These are phyloP conservation scores for Halocynthia roretzi DNA, from an alignment of 23 tunicate genomes.

Conservation along the genomic window DNA sequence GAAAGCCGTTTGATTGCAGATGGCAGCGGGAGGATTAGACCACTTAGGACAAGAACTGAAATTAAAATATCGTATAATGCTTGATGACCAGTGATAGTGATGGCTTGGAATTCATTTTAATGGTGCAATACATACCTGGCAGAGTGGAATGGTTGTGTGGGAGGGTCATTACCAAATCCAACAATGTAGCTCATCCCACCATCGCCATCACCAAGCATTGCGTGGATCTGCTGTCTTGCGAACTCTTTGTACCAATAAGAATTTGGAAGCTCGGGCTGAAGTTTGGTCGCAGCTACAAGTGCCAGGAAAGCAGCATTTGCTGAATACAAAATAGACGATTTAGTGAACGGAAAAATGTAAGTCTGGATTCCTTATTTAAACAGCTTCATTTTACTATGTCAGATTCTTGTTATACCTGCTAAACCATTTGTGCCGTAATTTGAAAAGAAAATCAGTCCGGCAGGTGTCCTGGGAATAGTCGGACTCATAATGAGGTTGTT, in stretches of 20 bases:
- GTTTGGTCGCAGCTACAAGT: conserved; percentile 30
- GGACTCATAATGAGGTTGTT: conserved; percentile 3
- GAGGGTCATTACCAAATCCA: conserved; percentile 47
- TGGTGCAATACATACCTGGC: conserved; percentile 39
- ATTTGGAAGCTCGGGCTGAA: conserved; percentile 15
- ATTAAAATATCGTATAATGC: background rate
- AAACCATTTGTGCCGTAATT: conserved; percentile 78
- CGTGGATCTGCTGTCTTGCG: conserved; percentile 58
- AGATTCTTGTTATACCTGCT: conserved; percentile 33
- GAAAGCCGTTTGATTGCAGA: conserved; percentile 35
- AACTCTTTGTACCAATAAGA: conserved; percentile 21
- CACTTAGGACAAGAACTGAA: conserved; percentile 83
- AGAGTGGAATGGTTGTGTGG: conserved; percentile 76
- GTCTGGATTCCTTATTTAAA: background rate
- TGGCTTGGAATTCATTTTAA: conserved; percentile 5
- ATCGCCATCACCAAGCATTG: conserved; percentile 56
- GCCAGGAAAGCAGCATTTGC: conserved; percentile 83
- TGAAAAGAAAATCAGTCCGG: conserved; percentile 47
- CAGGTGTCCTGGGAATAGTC: conserved; percentile 35
- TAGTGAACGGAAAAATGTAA: background rate
- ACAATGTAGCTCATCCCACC: conserved; percentile 39
- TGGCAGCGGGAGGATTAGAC: conserved; percentile 21
- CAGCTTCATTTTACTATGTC: background rate
- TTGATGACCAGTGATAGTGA: background rate
- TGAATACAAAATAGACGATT: conserved; percentile 17